Evolutionary conservation across 1,140 invertebrate species (phyloP).

Genomic region (Neodiprion lecontei): DNA sequence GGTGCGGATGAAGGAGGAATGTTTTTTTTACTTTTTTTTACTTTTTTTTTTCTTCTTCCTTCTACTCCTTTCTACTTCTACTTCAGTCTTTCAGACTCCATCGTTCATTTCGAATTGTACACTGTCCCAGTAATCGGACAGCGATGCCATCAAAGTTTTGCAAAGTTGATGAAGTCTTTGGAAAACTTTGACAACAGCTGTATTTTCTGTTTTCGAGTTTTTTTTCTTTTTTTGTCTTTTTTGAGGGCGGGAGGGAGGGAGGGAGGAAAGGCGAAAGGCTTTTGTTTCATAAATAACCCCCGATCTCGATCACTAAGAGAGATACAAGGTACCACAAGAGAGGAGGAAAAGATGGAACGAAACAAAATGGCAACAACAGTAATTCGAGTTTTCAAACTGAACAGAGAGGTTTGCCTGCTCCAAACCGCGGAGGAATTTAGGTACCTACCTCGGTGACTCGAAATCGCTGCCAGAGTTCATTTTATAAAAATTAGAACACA

Average conservation of each 20-base stretch:
- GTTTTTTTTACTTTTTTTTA: neutral
- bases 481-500: no score
- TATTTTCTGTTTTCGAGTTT: slow-evolving; percentile 26
- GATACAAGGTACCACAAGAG: no score
- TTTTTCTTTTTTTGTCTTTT: no score
- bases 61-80: slow-evolving; percentile 30
- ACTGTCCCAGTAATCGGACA: no score
- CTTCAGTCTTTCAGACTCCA: slow-evolving; percentile 12
- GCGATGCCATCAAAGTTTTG: no score
- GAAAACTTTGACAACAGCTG: no score
- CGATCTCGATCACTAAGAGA: no score
- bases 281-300: no score
- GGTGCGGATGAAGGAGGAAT: neutral
- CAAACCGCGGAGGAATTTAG: slow-evolving; percentile 27
- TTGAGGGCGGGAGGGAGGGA: neutral
- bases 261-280: no score
- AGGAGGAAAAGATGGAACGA: neutral
- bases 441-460: slow-evolving; percentile 35
- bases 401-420: slow-evolving; percentile 18
- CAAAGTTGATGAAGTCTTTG: no score
- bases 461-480: slow-evolving; percentile 32
- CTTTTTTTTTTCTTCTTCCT: neutral
- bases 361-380: neutral
- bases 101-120: slow-evolving; percentile 24
- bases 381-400: neutral